A percentile compares a stretch with the other conserved stretches of the same genome.
These are phyloP conservation scores for Chloropsis hardwickii DNA, from an alignment of 2,113 vertebrate species.

Conservation along the genomic window DNA sequence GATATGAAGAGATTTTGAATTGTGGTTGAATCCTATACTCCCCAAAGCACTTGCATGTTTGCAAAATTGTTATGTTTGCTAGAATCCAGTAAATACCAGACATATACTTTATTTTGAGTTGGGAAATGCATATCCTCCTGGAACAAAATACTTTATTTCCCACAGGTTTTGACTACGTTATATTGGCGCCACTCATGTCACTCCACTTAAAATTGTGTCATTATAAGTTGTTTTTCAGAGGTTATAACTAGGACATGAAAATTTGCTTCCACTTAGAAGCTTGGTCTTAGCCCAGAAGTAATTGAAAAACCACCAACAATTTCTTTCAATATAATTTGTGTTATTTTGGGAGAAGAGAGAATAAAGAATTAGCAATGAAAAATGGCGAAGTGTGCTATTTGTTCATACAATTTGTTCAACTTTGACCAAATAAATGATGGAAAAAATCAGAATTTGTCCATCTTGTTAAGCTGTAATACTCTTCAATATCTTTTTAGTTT, in stretches of 20 bases:
- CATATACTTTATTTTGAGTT: conserved; percentile 11
- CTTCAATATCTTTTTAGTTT: not conserved
- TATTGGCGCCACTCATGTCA: not conserved
- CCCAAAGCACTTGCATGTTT: not conserved
- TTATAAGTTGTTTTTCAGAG: conserved; percentile 14
- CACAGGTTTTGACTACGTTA: conserved; percentile 32
- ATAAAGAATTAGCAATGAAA: not conserved
- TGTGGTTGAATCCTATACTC: conserved; percentile 5
- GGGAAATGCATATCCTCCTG: conserved; percentile 34
- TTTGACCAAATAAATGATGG: not conserved
- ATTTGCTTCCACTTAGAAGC: not conserved
- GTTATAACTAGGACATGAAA: conserved; percentile 5
- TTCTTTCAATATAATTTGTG: not conserved
- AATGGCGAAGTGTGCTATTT: not conserved
- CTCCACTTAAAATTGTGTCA: conserved; percentile 9
- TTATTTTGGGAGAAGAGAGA: not conserved
- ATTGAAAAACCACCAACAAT: not conserved
- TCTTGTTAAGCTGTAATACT: not conserved
- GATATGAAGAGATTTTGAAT: not conserved
- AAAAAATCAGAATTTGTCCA: not conserved
- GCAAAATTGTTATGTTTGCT: conserved; percentile 19
- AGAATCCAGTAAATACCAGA: conserved; percentile 44
- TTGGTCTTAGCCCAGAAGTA: conserved; percentile 10
- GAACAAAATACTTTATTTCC: not conserved
- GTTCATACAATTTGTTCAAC: not conserved